phyloP scores from a whole-genome alignment of 30 jellyfish, hydroid and myxozoan species.

The Phacellophora camtschatica region DNA sequence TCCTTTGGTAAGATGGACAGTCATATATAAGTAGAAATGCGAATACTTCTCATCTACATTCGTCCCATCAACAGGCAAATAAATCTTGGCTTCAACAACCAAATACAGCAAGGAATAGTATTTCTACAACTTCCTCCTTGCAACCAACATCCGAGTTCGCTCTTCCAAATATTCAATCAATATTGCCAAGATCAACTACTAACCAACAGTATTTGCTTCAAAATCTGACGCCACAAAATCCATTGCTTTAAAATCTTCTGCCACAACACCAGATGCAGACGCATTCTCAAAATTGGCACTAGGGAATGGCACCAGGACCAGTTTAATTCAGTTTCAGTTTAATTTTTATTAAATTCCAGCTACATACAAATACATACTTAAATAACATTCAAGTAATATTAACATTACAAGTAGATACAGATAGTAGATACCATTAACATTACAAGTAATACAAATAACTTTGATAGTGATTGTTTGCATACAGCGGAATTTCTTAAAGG shows the following conservation, averaged over 20 bases:
- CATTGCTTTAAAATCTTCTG: background rate
- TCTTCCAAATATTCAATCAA: background rate
- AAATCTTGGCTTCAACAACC: background rate
- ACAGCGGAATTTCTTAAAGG: no score
- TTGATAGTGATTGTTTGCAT: no score
- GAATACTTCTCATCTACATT: background rate
- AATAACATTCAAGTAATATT: no score
- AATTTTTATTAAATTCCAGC: no score
- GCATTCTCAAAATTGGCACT: background rate
- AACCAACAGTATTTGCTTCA: background rate
- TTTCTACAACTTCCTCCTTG: background rate
- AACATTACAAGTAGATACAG: no score
- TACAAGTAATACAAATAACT: no score
- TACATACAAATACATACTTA: no score
- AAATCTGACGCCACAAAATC: background rate
- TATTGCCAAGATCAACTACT: background rate
- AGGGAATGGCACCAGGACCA: background rate
- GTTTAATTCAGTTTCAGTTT: no score
- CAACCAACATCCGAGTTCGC: background rate
- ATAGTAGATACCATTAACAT: no score
- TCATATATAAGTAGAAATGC: background rate
- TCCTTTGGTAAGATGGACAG: no score
- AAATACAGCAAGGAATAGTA: background rate
- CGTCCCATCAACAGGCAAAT: no score
- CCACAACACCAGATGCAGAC: background rate